A percentile compares a stretch with the other conserved stretches of the same genome.
phyloP scores from a whole-genome alignment of 2,113 vertebrate genomes.

The Gallinago paraguaiae region DNA sequence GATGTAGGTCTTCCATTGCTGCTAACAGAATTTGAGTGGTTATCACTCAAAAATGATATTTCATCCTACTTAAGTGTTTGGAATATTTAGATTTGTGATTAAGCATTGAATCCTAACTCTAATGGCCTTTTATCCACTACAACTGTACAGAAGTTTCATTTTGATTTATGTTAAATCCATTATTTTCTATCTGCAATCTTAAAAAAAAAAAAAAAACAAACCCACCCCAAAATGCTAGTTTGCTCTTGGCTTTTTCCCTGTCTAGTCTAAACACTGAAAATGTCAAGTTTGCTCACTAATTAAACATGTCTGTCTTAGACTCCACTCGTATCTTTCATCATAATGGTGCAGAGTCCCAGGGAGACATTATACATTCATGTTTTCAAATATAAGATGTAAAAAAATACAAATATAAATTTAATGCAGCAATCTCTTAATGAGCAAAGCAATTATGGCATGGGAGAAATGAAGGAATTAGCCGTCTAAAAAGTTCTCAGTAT shows the following conservation, averaged over 20 bases:
- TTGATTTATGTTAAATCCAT: conserved; percentile 61
- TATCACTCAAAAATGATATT: neutral
- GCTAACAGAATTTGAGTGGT: neutral
- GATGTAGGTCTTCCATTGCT: neutral
- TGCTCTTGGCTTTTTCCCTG: conserved; percentile 67
- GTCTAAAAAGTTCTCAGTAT: neutral
- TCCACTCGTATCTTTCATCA: conserved; percentile 69
- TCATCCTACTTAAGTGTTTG: neutral
- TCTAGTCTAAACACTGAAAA: conserved; percentile 77
- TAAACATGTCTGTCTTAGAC: conserved; percentile 75
- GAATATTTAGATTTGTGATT: neutral
- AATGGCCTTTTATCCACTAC: conserved; percentile 35
- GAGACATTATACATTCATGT: conserved; percentile 76
- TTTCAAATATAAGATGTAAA: conserved; percentile 67
- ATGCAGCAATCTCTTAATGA: conserved; percentile 47
- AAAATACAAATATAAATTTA: conserved; percentile 68
- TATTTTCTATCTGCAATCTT: conserved; percentile 56
- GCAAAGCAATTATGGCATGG: conserved; percentile 34
- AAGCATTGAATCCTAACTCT: neutral
- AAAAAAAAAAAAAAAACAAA: neutral
- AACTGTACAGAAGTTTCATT: conserved; percentile 48
- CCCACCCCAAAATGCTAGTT: neutral
- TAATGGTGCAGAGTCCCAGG: conserved; percentile 67
- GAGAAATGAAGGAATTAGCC: neutral
- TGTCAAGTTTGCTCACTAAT: conserved; percentile 80